Percentiles rank a stretch among this genome's conserved stretches.
Conservation (phyloP, 2,797 vertebrate species). For the Tangara arthus region DNA sequence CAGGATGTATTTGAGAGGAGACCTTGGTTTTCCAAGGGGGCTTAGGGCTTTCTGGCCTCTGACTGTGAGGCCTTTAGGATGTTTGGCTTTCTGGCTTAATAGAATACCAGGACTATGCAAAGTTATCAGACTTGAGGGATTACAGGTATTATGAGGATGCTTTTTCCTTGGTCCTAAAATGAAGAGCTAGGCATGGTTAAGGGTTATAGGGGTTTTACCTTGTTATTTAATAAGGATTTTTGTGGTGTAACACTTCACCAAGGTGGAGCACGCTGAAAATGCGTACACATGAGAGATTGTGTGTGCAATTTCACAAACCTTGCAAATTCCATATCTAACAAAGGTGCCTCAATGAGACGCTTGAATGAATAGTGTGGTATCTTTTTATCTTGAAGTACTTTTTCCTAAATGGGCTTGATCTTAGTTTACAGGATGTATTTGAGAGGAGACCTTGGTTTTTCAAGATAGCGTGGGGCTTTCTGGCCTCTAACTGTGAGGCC, state of each 20-base stretch:
- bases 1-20: not conserved
- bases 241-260: too few relatives aligned
- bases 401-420: not conserved
- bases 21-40: not conserved
- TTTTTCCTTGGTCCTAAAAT: not conserved
- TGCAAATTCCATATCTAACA: not conserved
- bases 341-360: not conserved
- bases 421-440: too few relatives aligned
- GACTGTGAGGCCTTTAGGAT: not conserved
- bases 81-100: not conserved
- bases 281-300: fast-evolving
- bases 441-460: not conserved
- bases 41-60: fast-evolving
- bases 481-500: not conserved
- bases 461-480: fast-evolving
- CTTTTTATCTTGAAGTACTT: not conserved
- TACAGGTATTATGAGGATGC: too few relatives aligned
- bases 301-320: not conserved
- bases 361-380: not conserved
- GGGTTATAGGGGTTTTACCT: too few relatives aligned
- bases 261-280: not conserved
- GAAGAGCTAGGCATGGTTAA: too few relatives aligned
- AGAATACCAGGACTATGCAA: not conserved
- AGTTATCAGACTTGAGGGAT: not conserved
- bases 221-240: too few relatives aligned